These are phyloP conservation scores for Drosophila ercepeae DNA, from an alignment of 1,140 invertebrate species.

Conservation along the genomic window DNA sequence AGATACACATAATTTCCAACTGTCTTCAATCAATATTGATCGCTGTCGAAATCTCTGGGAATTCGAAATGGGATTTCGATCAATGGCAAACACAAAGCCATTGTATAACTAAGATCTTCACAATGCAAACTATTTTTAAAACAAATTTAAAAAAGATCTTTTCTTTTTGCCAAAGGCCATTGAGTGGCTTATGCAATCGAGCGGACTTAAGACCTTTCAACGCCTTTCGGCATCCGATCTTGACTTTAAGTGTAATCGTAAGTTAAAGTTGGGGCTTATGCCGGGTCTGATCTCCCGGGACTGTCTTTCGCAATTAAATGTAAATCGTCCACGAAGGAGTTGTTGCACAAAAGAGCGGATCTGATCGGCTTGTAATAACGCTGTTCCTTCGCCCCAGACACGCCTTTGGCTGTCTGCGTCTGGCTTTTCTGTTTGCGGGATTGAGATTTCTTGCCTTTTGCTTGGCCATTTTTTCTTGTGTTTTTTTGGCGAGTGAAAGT, in stretches of 20 bases:
- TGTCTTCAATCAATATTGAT: constrained; percentile 63
- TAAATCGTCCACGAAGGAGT: constrained; percentile 32
- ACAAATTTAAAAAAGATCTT: constrained; percentile 31
- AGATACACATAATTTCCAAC: constrained; percentile 52
- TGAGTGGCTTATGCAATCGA: constrained; percentile 57
- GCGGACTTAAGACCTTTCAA: constrained; percentile 38
- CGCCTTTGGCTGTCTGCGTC: constrained; percentile 55
- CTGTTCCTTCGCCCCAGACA: constrained; percentile 56
- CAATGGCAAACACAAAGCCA: constrained; percentile 46
- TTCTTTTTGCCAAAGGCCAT: constrained; percentile 50
- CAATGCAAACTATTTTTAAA: constrained; percentile 18
- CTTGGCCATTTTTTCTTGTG: constrained; percentile 30
- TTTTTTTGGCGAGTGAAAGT: constrained; percentile 73
- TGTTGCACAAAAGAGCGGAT: constrained; percentile 12
- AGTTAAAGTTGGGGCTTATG: constrained; percentile 19
- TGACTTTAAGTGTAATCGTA: constrained; percentile 4
- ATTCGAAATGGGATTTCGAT: constrained; percentile 58
- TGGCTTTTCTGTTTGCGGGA: constrained; percentile 45
- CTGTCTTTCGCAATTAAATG: constrained; percentile 54
- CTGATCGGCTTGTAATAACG: constrained; percentile 9
- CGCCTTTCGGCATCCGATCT: constrained; percentile 11
- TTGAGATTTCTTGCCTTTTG: constrained; percentile 69
- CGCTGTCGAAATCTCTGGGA: constrained; percentile 32
- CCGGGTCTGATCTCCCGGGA: constrained; percentile 13
- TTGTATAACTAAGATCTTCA: constrained; percentile 11